Conservation (phyloP, 2,888 invertebrate species). For the Sminthurinus aureus region DNA sequence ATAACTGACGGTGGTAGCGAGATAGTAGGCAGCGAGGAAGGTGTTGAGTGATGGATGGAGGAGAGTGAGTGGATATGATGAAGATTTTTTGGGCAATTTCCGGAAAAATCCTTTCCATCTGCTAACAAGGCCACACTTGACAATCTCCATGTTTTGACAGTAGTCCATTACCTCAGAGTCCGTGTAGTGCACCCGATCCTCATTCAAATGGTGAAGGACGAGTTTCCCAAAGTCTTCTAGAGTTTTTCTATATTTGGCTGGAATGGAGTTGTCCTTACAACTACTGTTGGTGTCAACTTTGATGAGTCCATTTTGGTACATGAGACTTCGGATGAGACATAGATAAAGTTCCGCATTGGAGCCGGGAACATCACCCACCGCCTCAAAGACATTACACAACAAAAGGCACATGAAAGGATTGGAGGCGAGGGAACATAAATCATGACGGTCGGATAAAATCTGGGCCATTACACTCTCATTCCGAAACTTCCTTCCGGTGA, state of each 20-base stretch:
- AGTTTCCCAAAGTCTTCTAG: conserved; percentile 68
- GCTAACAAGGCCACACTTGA: conserved; percentile 65
- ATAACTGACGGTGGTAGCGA: conserved; percentile 67
- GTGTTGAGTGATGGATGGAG: conserved; percentile 67
- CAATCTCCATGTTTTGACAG: conserved; percentile 57
- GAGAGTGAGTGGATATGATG: conserved; percentile 62
- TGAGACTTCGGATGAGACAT: conserved; percentile 65
- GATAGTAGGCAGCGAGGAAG: conserved; percentile 68
- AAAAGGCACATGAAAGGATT: conserved; percentile 68
- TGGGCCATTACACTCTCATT: conserved; percentile 56
- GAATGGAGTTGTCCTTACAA: conserved; percentile 57
- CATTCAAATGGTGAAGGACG: conserved; percentile 66
- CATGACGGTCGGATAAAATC: conserved; percentile 58
- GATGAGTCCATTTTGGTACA: conserved; percentile 63
- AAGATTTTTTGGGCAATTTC: conserved; percentile 42
- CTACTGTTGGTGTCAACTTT: conserved; percentile 53
- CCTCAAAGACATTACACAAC: conserved; percentile 67
- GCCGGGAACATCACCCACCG: conserved; percentile 52
- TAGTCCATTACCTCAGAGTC: conserved; percentile 52
- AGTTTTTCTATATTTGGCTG: conserved; percentile 65
- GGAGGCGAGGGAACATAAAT: conserved; percentile 64
- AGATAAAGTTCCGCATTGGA: conserved; percentile 64
- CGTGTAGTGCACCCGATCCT: conserved; percentile 60
- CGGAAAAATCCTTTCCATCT: conserved; percentile 61
- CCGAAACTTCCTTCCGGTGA: conserved; percentile 56